Base-by-base conservation (phyloP, 2,113 vertebrate species). In the Pholis gunnellus region DNA sequence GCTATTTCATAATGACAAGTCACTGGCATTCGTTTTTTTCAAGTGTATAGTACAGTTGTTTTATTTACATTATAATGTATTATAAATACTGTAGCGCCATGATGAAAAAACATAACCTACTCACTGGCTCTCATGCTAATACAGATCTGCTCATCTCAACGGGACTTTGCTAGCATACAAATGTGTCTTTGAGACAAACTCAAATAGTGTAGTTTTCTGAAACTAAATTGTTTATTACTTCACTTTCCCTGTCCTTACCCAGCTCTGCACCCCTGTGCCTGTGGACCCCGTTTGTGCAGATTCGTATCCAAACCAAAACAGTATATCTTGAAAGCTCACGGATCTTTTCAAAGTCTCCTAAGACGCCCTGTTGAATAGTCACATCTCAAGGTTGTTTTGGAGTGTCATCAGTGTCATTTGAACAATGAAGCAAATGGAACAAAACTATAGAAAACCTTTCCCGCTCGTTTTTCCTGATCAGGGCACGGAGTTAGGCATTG, bases 311-410 rank as follows among this genome's bases (percentile, higher is more conserved):
- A 79, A 70, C 63, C 52, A 68, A 81, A 75, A 69, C 17, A 27
- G 42, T 48, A 46, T 59, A 66, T 85, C 79, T 70, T 75, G 42
- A 64, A 81, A 79, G 59, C 68, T 61, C 59, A 50, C 50, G 9
- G 50, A 46, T 81, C 82, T 78, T 85, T 86, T 79, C n/a, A 79
- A 50, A 83, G 31, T 46, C 68, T 48, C 69, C 57, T 20, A 38
- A 77, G 74, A 74, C 60, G 29, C 79, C 44, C n/a, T 31, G 61
- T 70, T 54, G 68, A 85, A 69, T 69, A 54, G 61, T 74, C 25
- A 72, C 57, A 40, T 74, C 83, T 90, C 89, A 91, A 85, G 86
- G 92, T 92, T 90, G 89, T 90, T 86, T 68, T 79, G 63, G 70
- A 69, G 86, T 75, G 75, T 85, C 87, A 72, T 88, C 61, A 15